A percentile compares a stretch with the other conserved stretches of the same genome.
phyloP scores from a whole-genome alignment of 2,113 vertebrate species.

The Myxocyprinus asiaticus region DNA sequence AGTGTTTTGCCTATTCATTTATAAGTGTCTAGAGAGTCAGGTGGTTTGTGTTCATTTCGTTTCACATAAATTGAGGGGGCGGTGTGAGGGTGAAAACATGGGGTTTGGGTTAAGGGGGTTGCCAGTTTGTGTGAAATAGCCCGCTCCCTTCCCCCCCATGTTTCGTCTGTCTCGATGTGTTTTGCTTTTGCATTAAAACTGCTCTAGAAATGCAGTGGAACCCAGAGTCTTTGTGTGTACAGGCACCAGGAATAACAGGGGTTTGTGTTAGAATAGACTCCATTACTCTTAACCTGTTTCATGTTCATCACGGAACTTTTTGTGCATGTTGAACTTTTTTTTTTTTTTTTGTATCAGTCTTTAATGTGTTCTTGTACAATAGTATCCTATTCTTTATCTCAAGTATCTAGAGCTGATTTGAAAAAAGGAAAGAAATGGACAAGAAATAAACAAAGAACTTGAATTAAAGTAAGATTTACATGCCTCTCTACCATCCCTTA shows the following conservation, averaged over 20 bases:
- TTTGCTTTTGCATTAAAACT: constrained; percentile 18
- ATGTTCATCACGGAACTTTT: constrained; percentile 8
- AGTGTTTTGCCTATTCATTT: background rate
- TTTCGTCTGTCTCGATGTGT: constrained; percentile 51
- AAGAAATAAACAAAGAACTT: background rate
- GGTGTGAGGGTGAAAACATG: background rate
- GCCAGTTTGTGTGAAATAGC: constrained; percentile 1
- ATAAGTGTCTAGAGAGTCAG: background rate
- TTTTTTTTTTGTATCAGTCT: too few relatives aligned
- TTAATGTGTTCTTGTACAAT: too few relatives aligned
- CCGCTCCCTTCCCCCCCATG: constrained; percentile 45
- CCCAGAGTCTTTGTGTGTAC: constrained; percentile 36
- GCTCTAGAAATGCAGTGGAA: constrained; percentile 21
- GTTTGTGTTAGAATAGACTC: constrained; percentile 9
- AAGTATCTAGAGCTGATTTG: background rate
- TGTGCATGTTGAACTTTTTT: too few relatives aligned
- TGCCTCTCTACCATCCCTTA: background rate
- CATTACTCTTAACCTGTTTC: constrained; percentile 5
- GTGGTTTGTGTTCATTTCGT: constrained; percentile 30
- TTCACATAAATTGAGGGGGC: background rate
- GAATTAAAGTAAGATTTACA: background rate
- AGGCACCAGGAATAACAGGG: constrained; percentile 19
- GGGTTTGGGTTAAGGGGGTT: constrained; percentile 28
- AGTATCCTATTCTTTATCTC: background rate
- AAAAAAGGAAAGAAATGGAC: too few relatives aligned